These are phyloP conservation scores for Syngnathus scovelli DNA, from an alignment of 2,113 vertebrate species.

Conservation along the genomic window DNA sequence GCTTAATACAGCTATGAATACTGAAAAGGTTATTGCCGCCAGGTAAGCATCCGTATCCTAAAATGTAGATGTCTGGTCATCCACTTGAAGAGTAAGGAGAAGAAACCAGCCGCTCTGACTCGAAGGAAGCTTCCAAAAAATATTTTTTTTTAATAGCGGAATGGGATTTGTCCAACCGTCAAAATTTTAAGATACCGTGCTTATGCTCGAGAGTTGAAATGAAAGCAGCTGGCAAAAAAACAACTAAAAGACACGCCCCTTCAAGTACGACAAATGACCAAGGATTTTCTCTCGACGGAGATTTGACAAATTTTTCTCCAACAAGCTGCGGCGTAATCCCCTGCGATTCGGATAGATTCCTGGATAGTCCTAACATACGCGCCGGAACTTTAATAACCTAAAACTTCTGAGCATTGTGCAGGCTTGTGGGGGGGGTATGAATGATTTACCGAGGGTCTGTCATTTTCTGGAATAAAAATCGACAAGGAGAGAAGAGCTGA, in stretches of 20 bases:
- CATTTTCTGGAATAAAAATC: constrained; percentile 5
- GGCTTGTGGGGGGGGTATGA: not conserved
- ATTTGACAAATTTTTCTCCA: constrained; percentile 59
- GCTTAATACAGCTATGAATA: constrained; percentile 25
- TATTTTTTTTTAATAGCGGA: too few species aligned
- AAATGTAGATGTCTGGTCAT: constrained; percentile 14
- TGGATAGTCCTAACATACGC: constrained; percentile 45
- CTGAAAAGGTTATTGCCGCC: constrained; percentile 29
- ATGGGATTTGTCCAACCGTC: too few species aligned
- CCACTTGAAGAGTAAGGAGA: constrained; percentile 9
- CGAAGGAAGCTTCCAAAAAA: not conserved
- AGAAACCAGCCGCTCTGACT: not conserved
- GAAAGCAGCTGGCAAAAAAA: constrained; percentile 7
- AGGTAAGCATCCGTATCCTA: not conserved
- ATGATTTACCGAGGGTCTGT: constrained; percentile 34
- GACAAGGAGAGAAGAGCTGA: constrained; percentile 2
- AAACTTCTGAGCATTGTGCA: constrained; percentile 38
- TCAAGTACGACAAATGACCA: constrained; percentile 48
- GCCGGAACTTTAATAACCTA: constrained; percentile 58
- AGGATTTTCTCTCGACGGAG: constrained; percentile 53
- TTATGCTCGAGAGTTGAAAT: not conserved
- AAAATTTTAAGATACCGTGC: not conserved
- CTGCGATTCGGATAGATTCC: constrained; percentile 43
- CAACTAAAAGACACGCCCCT: too few species aligned
- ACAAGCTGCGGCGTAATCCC: constrained; percentile 48